phyloP scores from a whole-genome alignment of 2,797 vertebrate genomes.

The Triplophysa yarkandensis region DNA sequence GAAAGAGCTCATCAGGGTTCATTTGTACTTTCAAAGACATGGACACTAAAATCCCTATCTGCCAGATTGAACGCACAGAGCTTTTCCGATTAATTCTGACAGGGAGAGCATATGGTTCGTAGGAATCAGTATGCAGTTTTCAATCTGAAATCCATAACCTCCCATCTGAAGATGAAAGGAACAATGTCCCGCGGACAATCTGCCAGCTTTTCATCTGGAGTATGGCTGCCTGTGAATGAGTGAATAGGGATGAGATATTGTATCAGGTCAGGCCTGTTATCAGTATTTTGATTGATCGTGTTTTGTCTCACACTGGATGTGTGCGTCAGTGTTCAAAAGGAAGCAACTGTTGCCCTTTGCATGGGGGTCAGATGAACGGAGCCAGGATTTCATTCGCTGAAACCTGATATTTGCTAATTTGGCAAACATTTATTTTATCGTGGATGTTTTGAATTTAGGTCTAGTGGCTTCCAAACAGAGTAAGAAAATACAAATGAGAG shows the following conservation, averaged over 20 bases:
- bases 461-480: neutral
- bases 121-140: conserved; percentile 45
- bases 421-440: conserved; percentile 7
- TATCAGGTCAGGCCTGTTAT: conserved; percentile 45
- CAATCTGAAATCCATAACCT: conserved; percentile 51
- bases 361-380: conserved; percentile 16
- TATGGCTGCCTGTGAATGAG: conserved; percentile 33
- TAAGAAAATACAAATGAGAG: neutral
- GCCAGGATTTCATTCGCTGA: conserved; percentile 17
- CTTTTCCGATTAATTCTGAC: conserved; percentile 49
- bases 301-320: neutral
- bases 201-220: conserved; percentile 27
- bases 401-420: conserved; percentile 9
- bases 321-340: neutral
- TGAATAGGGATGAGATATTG: conserved; percentile 32
- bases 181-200: conserved; percentile 42
- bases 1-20: conserved; percentile 51
- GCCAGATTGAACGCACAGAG: conserved; percentile 14
- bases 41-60: conserved; percentile 46
- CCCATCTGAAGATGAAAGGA: conserved; percentile 42
- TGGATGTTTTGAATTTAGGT: neutral
- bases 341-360: conserved; percentile 27
- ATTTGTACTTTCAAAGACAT: conserved; percentile 44
- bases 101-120: conserved; percentile 41
- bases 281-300: conserved; percentile 26